Conservation (phyloP, 2,797 vertebrate species). For the Microtus californicus region DNA sequence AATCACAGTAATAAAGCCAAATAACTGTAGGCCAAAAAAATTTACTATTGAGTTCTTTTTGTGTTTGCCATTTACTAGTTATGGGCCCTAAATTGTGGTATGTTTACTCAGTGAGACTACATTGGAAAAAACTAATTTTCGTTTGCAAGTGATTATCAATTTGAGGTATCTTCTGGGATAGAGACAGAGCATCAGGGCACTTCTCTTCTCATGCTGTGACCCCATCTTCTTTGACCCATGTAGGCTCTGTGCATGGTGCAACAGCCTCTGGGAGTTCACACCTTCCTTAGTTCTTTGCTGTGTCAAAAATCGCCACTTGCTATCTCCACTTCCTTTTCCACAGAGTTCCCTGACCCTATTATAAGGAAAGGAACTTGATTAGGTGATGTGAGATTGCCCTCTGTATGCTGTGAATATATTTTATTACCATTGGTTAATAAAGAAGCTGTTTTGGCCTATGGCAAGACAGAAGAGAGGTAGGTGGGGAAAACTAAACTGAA, state of each 20-base stretch:
- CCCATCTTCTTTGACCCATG: not conserved
- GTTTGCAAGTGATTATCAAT: not conserved
- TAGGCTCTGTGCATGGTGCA: not conserved
- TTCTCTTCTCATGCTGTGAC: not conserved
- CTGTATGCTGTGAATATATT: too few species aligned
- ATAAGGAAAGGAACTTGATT: not conserved
- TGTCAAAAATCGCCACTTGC: not conserved
- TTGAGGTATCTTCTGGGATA: not conserved
- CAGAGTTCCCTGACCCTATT: not conserved
- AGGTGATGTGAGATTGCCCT: too few species aligned
- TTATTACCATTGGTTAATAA: too few species aligned
- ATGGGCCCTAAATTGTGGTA: not conserved
- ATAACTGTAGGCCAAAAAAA: not conserved
- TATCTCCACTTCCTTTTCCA: not conserved
- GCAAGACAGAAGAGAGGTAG: too few species aligned
- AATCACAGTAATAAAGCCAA: not conserved
- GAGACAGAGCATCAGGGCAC: not conserved
- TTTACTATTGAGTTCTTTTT: not conserved
- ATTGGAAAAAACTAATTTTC: not conserved
- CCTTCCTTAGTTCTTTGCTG: too few species aligned
- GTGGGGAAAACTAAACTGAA: too few species aligned
- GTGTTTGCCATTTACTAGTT: not conserved
- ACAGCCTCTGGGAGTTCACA: not conserved
- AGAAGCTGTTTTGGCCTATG: too few species aligned
- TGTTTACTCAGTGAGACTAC: not conserved